phyloP scores from a whole-genome alignment of 2,113 vertebrate genomes.

The Syngnathoides biaculeatus region DNA sequence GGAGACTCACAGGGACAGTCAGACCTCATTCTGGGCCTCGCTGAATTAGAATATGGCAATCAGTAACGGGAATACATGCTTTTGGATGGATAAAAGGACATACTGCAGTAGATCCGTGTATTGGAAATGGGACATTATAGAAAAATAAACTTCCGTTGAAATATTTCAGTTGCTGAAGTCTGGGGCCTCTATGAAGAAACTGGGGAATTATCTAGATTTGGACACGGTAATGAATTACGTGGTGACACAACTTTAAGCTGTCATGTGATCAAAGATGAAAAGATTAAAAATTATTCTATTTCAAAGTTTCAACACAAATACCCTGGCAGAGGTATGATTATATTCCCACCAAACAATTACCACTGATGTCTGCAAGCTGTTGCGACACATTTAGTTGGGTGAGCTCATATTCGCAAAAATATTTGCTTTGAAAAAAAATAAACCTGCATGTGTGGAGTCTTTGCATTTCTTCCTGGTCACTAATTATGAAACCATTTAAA shows the following conservation, averaged over 20 bases:
- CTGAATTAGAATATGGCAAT: constrained; percentile 30
- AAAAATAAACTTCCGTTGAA: neutral
- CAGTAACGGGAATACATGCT: constrained; percentile 3
- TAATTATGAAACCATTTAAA: too few species aligned
- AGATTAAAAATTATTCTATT: constrained; percentile 10
- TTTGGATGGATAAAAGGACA: constrained; percentile 9
- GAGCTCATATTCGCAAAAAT: constrained; percentile 36
- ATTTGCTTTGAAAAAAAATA: constrained; percentile 38
- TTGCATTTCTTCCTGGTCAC: neutral
- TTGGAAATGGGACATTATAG: constrained; percentile 4
- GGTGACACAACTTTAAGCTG: constrained; percentile 9
- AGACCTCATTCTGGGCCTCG: constrained; percentile 38
- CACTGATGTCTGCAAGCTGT: constrained; percentile 51
- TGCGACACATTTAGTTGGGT: constrained; percentile 24
- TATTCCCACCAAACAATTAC: constrained; percentile 21
- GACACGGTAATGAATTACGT: neutral
- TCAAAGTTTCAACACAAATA: neutral
- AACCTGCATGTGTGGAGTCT: constrained; percentile 40
- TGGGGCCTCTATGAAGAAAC: constrained; percentile 1
- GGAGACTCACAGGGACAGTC: constrained; percentile 44
- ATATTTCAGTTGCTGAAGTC: neutral
- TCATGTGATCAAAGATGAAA: constrained; percentile 15
- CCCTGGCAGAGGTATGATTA: neutral
- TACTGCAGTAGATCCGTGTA: neutral
- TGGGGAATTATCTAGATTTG: neutral